Conservation (phyloP, 1,140 invertebrate species). For the Hylaeus anthracinus region DNA sequence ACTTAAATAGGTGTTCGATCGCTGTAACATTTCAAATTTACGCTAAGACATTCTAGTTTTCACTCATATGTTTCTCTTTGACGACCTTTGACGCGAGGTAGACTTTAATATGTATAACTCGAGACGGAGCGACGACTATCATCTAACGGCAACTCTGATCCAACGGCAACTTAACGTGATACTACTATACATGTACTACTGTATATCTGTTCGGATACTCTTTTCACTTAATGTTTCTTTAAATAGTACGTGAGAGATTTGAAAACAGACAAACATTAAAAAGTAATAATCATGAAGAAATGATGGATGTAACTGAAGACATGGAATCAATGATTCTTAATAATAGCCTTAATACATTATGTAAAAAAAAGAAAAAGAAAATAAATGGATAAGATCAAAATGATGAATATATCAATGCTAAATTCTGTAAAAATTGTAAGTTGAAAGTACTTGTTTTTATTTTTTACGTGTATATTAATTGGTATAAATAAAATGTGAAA, state of each 20-base stretch:
- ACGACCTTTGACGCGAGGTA: too few relatives aligned
- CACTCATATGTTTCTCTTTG: too few relatives aligned
- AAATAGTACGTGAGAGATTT: slow-evolving; percentile 60
- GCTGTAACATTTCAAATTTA: too few relatives aligned
- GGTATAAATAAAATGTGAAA: slow-evolving; percentile 13
- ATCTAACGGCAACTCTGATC: too few relatives aligned
- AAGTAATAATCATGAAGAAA: slow-evolving; percentile 42
- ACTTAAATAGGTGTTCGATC: too few relatives aligned
- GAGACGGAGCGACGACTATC: too few relatives aligned
- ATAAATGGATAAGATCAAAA: slow-evolving; percentile 2
- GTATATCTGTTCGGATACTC: neutral
- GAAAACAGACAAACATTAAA: slow-evolving; percentile 27
- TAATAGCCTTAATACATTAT: neutral
- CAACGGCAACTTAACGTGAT: too few relatives aligned
- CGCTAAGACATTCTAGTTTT: too few relatives aligned
- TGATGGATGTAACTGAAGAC: slow-evolving; percentile 69
- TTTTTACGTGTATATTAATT: slow-evolving; percentile 27
- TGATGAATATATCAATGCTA: neutral
- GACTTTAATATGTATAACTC: too few relatives aligned
- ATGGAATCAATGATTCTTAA: slow-evolving; percentile 52
- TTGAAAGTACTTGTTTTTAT: neutral
- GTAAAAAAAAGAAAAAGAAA: neutral
- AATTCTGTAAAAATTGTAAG: slow-evolving; percentile 3
- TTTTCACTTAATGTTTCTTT: slow-evolving; percentile 15
- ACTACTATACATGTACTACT: too few relatives aligned